Base-by-base conservation (phyloP, 2,797 vertebrate species). In the Anisognathus igniventris region DNA sequence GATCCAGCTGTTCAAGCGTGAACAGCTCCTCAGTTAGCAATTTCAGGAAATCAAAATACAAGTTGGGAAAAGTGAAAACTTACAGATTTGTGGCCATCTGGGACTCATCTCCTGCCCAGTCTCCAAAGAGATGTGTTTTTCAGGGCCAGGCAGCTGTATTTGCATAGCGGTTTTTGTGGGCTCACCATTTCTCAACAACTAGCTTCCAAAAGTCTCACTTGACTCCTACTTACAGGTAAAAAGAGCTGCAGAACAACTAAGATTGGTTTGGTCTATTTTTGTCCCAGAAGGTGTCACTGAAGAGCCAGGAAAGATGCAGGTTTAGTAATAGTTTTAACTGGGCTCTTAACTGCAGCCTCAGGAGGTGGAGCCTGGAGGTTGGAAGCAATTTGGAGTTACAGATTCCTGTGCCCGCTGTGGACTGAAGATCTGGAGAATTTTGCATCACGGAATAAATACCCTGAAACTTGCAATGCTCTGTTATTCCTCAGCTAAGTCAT, bases 211-310 rank as follows among this genome's bases (percentile, higher is more conserved):
- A 62, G 58, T 58, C 56, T 91, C 48, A n/a, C 48, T 71, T 51
- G 27, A 61, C 67, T 87, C 44, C 47, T 54, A 42, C 58, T 33
- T 3, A 1, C 4, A 85, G n/a, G 48, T 76, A 72, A 74, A 85
- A 95, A 51, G 54, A 84, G 64, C 82, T 76, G 79, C 75, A 77
- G 73, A 62, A 87, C 70, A 24, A 2, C 3, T 10, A 13, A 70
- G 44, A 57, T 5, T 44, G 9, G 3, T 16, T 88, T 62, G 30
- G 44, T 86, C 56, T 86, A n/a, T 56, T 92, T 85, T 91, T 77
- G 27, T 78, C 75, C 94, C 96, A 96, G 92, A 92, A 97, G 95
- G 64, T 96, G 95, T 97, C 96, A 95, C 84, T 96, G 86, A 79
- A 82, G 93, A 95, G 87, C 93, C 62, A 72, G 83, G 64, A 78